A percentile compares a stretch with the other conserved stretches of the same genome.
Evolutionary conservation across 2,797 vertebrate species (phyloP).

Genomic region (Halcyon badia): DNA sequence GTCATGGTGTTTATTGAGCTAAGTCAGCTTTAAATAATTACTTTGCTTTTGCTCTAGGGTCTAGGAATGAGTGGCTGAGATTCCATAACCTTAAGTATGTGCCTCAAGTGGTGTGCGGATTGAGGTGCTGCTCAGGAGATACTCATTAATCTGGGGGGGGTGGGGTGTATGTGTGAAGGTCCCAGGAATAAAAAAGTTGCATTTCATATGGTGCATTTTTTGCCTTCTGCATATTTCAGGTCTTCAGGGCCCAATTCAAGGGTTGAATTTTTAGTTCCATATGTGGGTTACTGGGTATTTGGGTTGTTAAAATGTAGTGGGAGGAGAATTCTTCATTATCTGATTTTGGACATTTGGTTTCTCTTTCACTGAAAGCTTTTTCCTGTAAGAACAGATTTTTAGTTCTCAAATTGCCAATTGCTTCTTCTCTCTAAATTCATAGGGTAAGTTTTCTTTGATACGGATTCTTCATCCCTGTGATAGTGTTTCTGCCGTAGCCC

Average conservation of each 20-base stretch:
- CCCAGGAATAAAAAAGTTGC: not conserved
- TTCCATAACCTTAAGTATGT: constrained; percentile 74
- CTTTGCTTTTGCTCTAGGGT: constrained; percentile 72
- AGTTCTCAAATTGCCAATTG: not conserved
- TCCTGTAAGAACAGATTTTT: not conserved
- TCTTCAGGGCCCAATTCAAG: not conserved
- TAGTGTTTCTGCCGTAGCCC: not conserved
- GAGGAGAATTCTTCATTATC: not conserved
- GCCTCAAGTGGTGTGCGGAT: constrained; percentile 38
- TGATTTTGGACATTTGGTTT: not conserved
- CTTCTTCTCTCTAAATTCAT: not conserved
- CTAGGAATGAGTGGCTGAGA: constrained; percentile 66
- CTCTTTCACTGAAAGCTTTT: not conserved
- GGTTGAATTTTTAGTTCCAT: not conserved
- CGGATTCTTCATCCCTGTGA: not conserved
- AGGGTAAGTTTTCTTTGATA: not conserved
- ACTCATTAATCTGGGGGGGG: not conserved
- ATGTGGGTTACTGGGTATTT: not conserved
- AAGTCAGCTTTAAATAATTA: constrained; percentile 66
- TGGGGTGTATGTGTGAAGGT: not conserved
- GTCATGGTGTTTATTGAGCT: constrained; percentile 62
- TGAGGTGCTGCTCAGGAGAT: not conserved
- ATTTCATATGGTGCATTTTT: rapidly evolving
- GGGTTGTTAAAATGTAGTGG: rapidly evolving
- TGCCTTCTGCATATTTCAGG: not conserved